Evolutionary conservation across 1,140 invertebrate genomes (phyloP).

Genomic region (Papilio glaucus): DNA sequence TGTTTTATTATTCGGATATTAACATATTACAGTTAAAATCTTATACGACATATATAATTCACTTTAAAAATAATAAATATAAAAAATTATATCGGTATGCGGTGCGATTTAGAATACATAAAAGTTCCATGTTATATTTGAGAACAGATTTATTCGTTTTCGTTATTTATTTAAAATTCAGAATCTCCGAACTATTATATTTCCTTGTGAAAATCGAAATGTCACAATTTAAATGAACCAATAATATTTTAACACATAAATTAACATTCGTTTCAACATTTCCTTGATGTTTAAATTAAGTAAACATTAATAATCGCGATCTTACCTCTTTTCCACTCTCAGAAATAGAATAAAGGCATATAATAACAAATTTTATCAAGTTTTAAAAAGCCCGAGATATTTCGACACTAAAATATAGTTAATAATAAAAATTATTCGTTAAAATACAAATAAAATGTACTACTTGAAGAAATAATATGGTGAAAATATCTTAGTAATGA

Average conservation of each 20-base stretch:
- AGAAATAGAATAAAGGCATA: neutral
- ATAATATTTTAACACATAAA: conserved; percentile 14
- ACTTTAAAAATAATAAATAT: too few species aligned
- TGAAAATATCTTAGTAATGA: too few species aligned
- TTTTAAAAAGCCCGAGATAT: too few species aligned
- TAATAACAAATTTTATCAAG: too few species aligned
- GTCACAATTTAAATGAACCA: conserved; percentile 4
- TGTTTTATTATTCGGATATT: neutral
- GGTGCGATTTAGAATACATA: neutral
- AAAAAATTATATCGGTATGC: neutral
- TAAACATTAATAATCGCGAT: neutral
- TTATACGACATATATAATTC: neutral
- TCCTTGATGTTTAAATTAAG: neutral
- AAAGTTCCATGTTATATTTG: neutral
- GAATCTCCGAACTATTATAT: neutral
- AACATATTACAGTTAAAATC: neutral
- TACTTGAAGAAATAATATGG: too few species aligned
- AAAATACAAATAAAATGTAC: too few species aligned
- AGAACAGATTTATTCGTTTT: conserved; percentile 16
- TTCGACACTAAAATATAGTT: too few species aligned
- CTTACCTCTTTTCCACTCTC: neutral
- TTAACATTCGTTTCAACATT: conserved; percentile 8
- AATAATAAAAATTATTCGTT: too few species aligned
- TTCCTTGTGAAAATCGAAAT: conserved; percentile 20
- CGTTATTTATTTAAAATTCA: conserved; percentile 19